Percentiles rank a stretch among this genome's conserved stretches.
These are phyloP conservation scores for Taurulus bubalis DNA, from an alignment of 2,113 vertebrate genomes.

Conservation along the genomic window DNA sequence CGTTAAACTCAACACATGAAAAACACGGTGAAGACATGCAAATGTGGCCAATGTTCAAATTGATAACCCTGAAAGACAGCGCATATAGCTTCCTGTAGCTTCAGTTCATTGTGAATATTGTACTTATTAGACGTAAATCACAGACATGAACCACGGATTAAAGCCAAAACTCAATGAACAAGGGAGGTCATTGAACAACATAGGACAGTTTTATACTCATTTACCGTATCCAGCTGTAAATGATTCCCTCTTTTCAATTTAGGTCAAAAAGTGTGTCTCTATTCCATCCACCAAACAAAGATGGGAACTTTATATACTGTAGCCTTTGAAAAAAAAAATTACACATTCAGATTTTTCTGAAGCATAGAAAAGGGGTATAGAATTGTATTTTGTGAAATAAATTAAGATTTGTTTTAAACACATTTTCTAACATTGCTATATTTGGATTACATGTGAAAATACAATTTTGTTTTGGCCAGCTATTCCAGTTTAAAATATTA, in stretches of 20 bases:
- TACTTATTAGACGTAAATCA: too few relatives aligned
- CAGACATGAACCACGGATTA: background rate
- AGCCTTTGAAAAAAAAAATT: too few relatives aligned
- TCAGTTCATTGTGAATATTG: background rate
- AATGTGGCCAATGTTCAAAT: background rate
- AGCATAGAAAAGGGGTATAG: too few relatives aligned
- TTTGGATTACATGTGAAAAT: background rate
- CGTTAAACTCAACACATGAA: background rate
- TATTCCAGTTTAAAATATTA: background rate
- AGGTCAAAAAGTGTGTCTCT: background rate
- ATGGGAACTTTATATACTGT: background rate
- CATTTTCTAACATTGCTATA: background rate
- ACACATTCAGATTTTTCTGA: too few relatives aligned
- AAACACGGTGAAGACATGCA: background rate
- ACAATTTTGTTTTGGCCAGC: background rate
- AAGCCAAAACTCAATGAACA: background rate
- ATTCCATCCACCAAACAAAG: background rate
- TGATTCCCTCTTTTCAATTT: background rate
- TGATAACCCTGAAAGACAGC: background rate
- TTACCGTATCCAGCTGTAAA: background rate
- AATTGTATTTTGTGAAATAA: too few relatives aligned
- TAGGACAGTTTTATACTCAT: background rate
- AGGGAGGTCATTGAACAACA: background rate
- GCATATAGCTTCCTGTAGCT: background rate
- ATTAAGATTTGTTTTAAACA: background rate